Evolutionary conservation across 30 jellyfish, hydroid and myxozoan genomes (phyloP).

Genomic region (Mastigias papua): DNA sequence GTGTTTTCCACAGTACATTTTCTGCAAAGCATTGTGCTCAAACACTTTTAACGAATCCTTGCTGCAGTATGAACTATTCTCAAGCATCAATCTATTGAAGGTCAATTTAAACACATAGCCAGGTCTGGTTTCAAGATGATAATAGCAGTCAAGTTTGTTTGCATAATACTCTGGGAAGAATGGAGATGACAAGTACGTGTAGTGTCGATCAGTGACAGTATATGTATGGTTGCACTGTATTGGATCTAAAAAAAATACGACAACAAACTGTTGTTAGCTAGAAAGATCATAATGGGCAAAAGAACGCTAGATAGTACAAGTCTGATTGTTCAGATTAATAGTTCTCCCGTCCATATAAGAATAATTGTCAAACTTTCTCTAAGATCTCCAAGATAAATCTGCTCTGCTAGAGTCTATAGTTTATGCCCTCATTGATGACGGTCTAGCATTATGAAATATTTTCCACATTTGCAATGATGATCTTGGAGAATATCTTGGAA

Average conservation of each 20-base stretch:
- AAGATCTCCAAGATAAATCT: no score
- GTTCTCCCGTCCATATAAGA: no score
- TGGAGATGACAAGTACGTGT: not conserved
- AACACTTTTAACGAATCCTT: constrained; percentile 1
- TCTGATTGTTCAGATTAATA: no score
- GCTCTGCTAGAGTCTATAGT: no score
- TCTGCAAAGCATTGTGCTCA: not conserved
- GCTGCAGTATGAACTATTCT: not conserved
- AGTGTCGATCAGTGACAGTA: not conserved
- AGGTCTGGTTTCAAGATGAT: not conserved
- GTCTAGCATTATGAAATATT: not conserved
- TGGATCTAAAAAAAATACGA: constrained; percentile 13
- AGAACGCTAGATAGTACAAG: no score
- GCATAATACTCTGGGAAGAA: constrained; percentile 14
- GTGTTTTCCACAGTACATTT: not conserved
- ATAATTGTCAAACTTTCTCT: no score
- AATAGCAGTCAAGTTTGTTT: not conserved
- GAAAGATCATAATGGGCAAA: no score
- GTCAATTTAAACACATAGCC: not conserved
- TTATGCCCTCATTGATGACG: no score
- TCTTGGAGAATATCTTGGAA: not conserved
- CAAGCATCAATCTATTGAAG: not conserved
- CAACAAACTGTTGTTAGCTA: no score
- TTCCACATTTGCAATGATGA: not conserved
- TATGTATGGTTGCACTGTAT: constrained; percentile 3